Conservation (phyloP, 2,113 vertebrate genomes). For the Corythornis cristatus region DNA sequence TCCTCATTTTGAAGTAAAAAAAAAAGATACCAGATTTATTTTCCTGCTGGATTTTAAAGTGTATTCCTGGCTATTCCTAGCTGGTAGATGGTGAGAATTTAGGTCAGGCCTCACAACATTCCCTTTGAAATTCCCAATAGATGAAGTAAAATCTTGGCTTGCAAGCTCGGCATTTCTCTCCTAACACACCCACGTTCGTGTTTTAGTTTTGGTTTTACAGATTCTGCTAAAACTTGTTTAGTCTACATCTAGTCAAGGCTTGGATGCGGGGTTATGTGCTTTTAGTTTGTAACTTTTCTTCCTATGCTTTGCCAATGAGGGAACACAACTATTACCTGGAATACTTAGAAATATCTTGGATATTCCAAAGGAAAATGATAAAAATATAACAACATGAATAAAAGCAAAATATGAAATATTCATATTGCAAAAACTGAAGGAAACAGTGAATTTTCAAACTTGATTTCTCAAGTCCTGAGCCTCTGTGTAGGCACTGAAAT, state of each 20-base stretch:
- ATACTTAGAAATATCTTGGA: neutral
- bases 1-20: neutral
- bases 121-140: neutral
- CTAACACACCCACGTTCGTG: neutral
- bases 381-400: neutral
- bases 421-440: neutral
- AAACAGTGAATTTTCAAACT: neutral
- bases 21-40: neutral
- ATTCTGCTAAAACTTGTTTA: neutral
- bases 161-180: neutral
- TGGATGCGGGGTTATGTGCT: neutral
- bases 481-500: neutral
- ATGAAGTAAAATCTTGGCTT: neutral
- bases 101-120: neutral
- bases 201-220: neutral
- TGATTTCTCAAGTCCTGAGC: neutral
- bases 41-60: neutral
- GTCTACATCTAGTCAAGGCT: neutral
- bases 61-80: neutral
- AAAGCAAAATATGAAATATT: neutral
- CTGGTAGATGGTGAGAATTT: neutral
- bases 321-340: neutral
- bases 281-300: neutral
- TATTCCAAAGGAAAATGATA: neutral
- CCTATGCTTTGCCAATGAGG: neutral